A percentile compares a stretch with the other conserved stretches of the same genome.
phyloP scores from a whole-genome alignment of 2,797 vertebrate species.

The Urocyon cinereoargenteus region DNA sequence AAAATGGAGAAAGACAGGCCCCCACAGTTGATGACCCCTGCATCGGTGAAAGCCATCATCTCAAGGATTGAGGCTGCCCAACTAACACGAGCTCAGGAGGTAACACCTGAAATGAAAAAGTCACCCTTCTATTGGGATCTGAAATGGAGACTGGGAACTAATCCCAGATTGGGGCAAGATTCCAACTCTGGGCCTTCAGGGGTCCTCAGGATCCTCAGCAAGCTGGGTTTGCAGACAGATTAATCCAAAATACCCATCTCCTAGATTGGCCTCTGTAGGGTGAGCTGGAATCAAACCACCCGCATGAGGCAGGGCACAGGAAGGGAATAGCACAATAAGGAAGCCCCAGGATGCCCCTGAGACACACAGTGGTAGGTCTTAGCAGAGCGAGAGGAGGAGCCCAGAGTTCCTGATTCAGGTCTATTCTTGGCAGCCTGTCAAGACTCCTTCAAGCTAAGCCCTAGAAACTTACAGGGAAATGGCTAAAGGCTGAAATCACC shows the following conservation, averaged over 20 bases:
- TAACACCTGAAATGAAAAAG: slow-evolving; percentile 54
- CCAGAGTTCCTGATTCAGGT: not conserved
- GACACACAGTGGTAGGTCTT: not conserved
- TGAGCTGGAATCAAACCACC: not conserved
- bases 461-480: not conserved
- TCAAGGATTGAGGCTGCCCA: slow-evolving; percentile 76
- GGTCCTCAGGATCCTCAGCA: not conserved
- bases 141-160: not conserved
- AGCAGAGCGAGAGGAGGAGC: not conserved
- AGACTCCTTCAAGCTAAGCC: not conserved
- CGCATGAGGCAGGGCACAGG: not conserved
- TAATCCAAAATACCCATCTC: not conserved
- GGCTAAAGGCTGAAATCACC: not conserved
- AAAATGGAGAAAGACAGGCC: slow-evolving; percentile 67
- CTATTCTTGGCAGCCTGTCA: not conserved
- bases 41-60: slow-evolving; percentile 73
- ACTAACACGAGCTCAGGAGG: slow-evolving; percentile 77
- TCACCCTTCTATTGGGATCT: slow-evolving; percentile 16
- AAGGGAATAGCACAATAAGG: not conserved
- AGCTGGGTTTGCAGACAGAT: slow-evolving; percentile 3
- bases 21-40: slow-evolving; percentile 65
- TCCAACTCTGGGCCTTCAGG: not conserved
- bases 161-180: not conserved
- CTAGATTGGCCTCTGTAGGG: not conserved
- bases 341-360: not conserved